Conservation (phyloP, 2,888 invertebrate genomes). For the Fissipunctia ypsillon region DNA sequence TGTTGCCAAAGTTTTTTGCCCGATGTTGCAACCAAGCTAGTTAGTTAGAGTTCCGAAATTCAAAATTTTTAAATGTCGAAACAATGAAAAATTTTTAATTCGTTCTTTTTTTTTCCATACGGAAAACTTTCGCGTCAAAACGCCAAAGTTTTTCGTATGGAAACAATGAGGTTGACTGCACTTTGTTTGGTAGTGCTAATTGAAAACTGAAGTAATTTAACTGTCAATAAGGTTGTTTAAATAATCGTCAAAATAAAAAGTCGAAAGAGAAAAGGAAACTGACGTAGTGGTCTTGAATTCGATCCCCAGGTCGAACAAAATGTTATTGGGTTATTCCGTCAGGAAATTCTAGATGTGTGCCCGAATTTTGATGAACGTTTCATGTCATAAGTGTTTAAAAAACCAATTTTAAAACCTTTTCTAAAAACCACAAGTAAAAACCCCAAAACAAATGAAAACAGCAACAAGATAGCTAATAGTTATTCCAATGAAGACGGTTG, state of each 20-base stretch:
- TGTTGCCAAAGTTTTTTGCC: slow-evolving; percentile 21
- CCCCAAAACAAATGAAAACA: slow-evolving; percentile 11
- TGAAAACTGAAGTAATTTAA: slow-evolving; percentile 20
- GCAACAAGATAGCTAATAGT: slow-evolving; percentile 23
- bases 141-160: slow-evolving; percentile 24
- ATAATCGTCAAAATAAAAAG: not conserved
- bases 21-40: slow-evolving; percentile 22
- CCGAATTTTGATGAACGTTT: not conserved
- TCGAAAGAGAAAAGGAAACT: not conserved
- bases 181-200: slow-evolving; percentile 30
- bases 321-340: not conserved
- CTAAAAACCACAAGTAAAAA: not conserved
- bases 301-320: not conserved
- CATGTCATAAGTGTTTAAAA: not conserved
- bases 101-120: no score
- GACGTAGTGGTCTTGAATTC: not conserved
- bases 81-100: no score
- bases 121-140: no score
- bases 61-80: slow-evolving; percentile 26
- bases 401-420: not conserved
- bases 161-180: slow-evolving; percentile 21
- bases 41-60: slow-evolving; percentile 34
- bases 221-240: slow-evolving; percentile 2
- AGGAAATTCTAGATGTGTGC: not conserved
- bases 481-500: slow-evolving; percentile 42